Conservation (phyloP, 2,113 vertebrate genomes). For the Podocnemis expansa region DNA sequence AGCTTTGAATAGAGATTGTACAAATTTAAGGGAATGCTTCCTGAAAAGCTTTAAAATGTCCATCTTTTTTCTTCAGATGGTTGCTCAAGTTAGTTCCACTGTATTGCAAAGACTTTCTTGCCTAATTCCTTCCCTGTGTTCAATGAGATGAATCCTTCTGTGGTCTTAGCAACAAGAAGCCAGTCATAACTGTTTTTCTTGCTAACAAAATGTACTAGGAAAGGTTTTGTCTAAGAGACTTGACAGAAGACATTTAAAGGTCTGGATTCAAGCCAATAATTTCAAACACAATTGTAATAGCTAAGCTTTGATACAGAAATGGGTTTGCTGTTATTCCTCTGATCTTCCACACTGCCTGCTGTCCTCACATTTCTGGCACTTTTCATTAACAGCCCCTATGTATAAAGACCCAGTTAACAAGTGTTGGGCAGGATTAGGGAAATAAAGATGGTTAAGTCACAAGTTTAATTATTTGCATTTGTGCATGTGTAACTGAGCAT, state of each 20-base stretch:
- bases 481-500: not conserved
- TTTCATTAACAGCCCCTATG: not conserved
- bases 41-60: not conserved
- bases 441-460: not conserved
- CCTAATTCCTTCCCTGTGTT: not conserved
- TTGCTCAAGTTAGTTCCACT: not conserved
- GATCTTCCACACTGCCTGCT: slow-evolving; percentile 30
- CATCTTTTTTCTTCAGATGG: not conserved
- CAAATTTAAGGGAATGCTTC: not conserved
- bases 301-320: not conserved
- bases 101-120: not conserved
- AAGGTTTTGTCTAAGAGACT: slow-evolving; percentile 31
- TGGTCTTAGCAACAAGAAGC: not conserved
- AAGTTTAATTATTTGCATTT: not conserved
- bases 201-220: slow-evolving; percentile 1
- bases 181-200: not conserved
- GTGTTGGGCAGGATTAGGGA: slow-evolving; percentile 25
- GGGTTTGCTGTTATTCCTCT: slow-evolving; percentile 22
- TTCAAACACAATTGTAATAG: slow-evolving; percentile 29
- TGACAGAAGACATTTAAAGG: slow-evolving; percentile 15
- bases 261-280: slow-evolving; percentile 17
- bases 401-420: slow-evolving; percentile 3
- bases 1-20: not conserved
- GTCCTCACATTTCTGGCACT: not conserved
- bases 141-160: slow-evolving; percentile 21